Evolutionary conservation across 1,140 invertebrate species (phyloP).

Genomic region (Apis mellifera): DNA sequence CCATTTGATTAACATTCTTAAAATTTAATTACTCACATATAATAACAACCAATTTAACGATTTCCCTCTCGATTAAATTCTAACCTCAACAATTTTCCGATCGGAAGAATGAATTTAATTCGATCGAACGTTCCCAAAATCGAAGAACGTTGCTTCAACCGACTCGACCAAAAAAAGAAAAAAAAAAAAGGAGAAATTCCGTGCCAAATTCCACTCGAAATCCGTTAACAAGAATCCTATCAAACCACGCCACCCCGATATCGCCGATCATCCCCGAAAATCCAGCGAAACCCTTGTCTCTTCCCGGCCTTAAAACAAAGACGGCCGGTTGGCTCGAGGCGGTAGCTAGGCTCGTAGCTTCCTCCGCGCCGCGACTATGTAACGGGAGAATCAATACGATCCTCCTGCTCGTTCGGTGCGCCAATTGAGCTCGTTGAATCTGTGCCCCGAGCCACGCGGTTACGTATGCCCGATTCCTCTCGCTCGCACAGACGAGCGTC

Average conservation of each 20-base stretch:
- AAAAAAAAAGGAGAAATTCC: no score
- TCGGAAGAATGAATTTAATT: background rate
- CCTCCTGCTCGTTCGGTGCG: conserved; percentile 68
- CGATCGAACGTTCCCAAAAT: no score
- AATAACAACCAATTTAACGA: no score
- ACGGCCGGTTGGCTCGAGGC: conserved; percentile 37
- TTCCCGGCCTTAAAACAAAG: conserved; percentile 12
- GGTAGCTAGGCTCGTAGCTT: conserved; percentile 39
- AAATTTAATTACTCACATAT: no score
- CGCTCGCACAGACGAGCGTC: conserved; percentile 55
- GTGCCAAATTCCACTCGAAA: no score
- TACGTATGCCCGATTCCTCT: conserved; percentile 67
- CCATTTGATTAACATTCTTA: no score
- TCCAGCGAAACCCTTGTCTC: background rate
- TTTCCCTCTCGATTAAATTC: no score
- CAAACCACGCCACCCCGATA: background rate
- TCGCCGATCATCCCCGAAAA: background rate
- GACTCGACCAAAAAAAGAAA: no score
- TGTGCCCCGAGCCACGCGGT: conserved; percentile 79
- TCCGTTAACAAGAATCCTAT: no score
- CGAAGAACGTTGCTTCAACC: no score
- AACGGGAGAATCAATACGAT: conserved; percentile 79
- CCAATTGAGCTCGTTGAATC: conserved; percentile 82
- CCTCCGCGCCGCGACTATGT: conserved; percentile 60
- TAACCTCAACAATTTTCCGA: background rate